Percentiles rank a stretch among this genome's conserved stretches.
Conservation (phyloP, 2,888 invertebrate genomes). For the Julus scandinavius region DNA sequence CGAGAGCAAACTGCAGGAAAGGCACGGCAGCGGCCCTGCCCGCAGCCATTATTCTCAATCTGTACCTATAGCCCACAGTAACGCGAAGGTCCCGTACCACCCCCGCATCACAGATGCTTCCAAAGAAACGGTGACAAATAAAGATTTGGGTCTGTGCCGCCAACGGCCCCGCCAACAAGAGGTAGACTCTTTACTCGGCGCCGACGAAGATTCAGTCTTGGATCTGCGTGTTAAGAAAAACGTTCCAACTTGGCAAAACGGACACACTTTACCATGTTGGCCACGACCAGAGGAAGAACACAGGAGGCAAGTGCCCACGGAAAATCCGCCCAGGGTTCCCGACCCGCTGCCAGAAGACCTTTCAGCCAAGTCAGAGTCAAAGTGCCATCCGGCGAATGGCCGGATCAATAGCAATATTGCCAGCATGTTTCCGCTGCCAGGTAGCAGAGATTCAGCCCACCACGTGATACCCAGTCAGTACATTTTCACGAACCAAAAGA, state of each 20-base stretch:
- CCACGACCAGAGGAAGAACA: neutral
- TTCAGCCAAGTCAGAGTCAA: neutral
- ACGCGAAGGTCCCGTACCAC: neutral
- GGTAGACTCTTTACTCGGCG: neutral
- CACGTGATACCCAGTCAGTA: constrained; percentile 43
- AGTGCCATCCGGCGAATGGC: neutral
- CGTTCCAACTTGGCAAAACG: neutral
- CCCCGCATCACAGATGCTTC: neutral
- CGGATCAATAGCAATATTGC: neutral
- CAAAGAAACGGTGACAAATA: neutral
- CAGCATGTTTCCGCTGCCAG: neutral
- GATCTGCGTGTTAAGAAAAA: constrained; percentile 49
- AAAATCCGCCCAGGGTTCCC: neutral
- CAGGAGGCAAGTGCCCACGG: neutral
- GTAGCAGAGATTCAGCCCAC: neutral
- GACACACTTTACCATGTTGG: neutral
- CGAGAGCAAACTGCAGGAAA: neutral
- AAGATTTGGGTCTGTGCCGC: neutral
- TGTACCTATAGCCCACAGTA: neutral
- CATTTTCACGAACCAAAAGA: constrained; percentile 14
- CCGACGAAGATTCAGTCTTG: constrained; percentile 37
- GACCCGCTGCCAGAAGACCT: neutral
- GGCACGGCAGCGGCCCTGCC: neutral
- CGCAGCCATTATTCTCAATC: neutral
- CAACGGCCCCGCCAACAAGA: neutral